These are phyloP conservation scores for Eudasyphora cyanicolor DNA, from an alignment of 2,888 invertebrate genomes.

Conservation along the genomic window DNA sequence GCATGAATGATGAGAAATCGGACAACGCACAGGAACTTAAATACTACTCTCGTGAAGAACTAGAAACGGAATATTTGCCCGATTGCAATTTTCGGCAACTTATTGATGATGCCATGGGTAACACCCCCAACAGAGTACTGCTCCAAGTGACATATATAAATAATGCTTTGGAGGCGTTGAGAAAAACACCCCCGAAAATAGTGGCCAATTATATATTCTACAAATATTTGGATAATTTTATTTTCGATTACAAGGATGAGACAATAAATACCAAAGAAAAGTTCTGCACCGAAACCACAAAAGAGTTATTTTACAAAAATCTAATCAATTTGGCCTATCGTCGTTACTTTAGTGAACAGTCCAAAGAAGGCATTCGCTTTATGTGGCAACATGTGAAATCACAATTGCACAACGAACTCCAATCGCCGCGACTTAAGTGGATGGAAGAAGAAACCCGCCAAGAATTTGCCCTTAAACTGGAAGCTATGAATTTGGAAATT, in stretches of 20 bases:
- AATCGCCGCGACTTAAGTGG: constrained; percentile 70
- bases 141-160: neutral
- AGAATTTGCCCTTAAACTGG: constrained; percentile 70
- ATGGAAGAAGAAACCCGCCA: constrained; percentile 68
- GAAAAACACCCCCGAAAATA: constrained; percentile 74
- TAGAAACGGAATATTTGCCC: neutral
- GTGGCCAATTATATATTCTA: constrained; percentile 39
- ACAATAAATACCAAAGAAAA: neutral
- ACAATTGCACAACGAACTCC: constrained; percentile 69
- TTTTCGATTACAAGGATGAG: neutral
- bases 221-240: neutral
- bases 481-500: constrained; percentile 71
- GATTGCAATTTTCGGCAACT: neutral
- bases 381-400: constrained; percentile 74
- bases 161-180: neutral
- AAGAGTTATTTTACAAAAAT: constrained; percentile 73
- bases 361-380: constrained; percentile 70
- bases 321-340: constrained; percentile 76
- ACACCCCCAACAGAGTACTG: constrained; percentile 58
- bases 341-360: constrained; percentile 68
- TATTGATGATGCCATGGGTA: neutral
- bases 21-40: no score
- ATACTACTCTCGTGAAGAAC: neutral
- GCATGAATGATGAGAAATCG: neutral
- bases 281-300: constrained; percentile 68